Conservation (phyloP, 2,113 vertebrate species). For the Macroglossus sobrinus region DNA sequence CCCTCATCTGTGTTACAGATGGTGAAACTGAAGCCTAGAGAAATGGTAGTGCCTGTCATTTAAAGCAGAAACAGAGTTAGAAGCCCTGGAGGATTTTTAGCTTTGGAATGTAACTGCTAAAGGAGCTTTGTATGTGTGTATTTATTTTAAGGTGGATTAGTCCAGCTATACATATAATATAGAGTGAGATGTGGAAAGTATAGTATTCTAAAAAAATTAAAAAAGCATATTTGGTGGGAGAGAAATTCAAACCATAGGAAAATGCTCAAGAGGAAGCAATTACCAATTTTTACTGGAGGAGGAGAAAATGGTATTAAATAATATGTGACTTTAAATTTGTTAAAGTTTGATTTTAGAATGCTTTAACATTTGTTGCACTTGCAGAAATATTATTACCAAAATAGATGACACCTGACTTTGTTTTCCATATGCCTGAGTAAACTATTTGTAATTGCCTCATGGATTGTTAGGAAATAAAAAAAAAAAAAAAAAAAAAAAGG, state of each 20-base stretch:
- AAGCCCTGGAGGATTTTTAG: not conserved
- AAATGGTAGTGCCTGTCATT: not conserved
- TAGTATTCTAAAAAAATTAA: not conserved
- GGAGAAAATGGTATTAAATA: not conserved
- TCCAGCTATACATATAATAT: not conserved
- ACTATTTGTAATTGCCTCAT: not conserved
- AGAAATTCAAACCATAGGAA: not conserved
- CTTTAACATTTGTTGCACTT: not conserved
- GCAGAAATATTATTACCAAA: not conserved
- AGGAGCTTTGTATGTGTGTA: not conserved
- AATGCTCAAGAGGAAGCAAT: not conserved
- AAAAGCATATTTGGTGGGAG: not conserved
- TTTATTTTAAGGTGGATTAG: not conserved
- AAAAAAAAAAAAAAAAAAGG: not conserved
- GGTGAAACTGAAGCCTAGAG: not conserved
- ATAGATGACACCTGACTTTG: not conserved
- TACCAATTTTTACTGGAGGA: not conserved
- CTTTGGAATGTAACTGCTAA: not conserved
- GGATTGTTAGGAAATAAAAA: not conserved
- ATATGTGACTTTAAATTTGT: not conserved
- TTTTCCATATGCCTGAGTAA: not conserved
- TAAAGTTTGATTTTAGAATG: slow-evolving; percentile 3
- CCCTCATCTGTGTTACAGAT: not conserved
- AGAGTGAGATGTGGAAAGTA: not conserved
- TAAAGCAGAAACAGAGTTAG: not conserved